Conservation (phyloP, 2,888 invertebrate genomes). For the Cephus pygmeus region DNA sequence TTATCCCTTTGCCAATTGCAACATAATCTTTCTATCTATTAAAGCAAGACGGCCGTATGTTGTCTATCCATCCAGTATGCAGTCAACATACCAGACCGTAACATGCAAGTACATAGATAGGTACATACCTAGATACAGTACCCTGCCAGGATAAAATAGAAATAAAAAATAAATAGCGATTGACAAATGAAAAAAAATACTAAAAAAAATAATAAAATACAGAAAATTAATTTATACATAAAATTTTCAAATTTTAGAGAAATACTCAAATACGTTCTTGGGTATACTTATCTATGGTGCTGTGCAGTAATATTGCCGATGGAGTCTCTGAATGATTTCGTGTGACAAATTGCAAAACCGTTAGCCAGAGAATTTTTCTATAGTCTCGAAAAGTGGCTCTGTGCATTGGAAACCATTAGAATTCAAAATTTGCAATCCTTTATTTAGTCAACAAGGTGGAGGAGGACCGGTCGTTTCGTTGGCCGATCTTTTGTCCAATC, state of each 20-base stretch:
- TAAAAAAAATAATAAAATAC: not conserved
- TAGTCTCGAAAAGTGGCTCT: conserved; percentile 25
- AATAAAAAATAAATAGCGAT: not conserved
- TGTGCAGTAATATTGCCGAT: not conserved
- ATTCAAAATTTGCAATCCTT: conserved; percentile 54
- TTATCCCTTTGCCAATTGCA: conserved; percentile 56
- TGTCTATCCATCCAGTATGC: not conserved
- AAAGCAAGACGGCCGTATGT: conserved; percentile 21
- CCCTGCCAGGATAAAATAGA: not conserved
- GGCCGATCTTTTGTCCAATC: conserved; percentile 21
- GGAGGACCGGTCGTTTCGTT: conserved; percentile 38
- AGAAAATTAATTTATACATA: not conserved
- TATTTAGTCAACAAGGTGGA: conserved; percentile 61
- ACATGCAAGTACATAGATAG: not conserved
- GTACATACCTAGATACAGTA: not conserved
- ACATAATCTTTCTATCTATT: conserved; percentile 61
- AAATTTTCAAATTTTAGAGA: not conserved
- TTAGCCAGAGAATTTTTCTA: conserved; percentile 26
- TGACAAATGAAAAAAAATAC: not conserved
- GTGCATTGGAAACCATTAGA: conserved; percentile 29
- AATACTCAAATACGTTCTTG: not conserved
- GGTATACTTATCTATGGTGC: not conserved
- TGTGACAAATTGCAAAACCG: conserved; percentile 49
- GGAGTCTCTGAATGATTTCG: conserved; percentile 9
- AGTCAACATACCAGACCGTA: not conserved